Evolutionary conservation across 2,888 invertebrate genomes (phyloP).

Genomic region (Quadroppia sp.): DNA sequence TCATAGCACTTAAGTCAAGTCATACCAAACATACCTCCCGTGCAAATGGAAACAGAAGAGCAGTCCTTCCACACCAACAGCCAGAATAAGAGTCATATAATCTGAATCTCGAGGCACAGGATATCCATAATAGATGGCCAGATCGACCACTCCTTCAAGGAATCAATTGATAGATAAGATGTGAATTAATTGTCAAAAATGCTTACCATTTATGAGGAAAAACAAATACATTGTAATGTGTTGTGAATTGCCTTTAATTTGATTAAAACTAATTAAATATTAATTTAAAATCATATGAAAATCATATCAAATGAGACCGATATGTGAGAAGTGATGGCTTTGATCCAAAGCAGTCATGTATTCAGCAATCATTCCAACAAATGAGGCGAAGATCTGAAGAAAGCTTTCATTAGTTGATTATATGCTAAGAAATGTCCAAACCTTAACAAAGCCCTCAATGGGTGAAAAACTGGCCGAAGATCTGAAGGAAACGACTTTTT

Average conservation of each 20-base stretch:
- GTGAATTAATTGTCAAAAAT: background rate
- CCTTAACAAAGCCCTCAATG: constrained; percentile 20
- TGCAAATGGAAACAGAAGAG: constrained; percentile 54
- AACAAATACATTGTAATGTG: constrained; percentile 55
- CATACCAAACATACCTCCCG: constrained; percentile 45
- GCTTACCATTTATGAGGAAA: constrained; percentile 51
- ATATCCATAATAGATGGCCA: constrained; percentile 45
- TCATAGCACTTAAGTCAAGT: background rate
- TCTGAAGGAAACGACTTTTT: background rate
- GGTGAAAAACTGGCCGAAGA: background rate
- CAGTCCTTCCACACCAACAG: constrained; percentile 52
- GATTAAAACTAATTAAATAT: background rate
- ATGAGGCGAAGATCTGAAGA: background rate
- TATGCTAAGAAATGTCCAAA: background rate
- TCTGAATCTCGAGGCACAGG: constrained; percentile 50
- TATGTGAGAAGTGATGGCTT: constrained; percentile 50
- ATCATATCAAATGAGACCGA: background rate
- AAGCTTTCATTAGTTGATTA: background rate
- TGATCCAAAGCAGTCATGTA: constrained; percentile 51
- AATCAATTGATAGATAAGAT: background rate
- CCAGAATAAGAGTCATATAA: constrained; percentile 50
- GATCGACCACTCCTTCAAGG: constrained; percentile 49
- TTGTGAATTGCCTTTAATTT: constrained; percentile 52
- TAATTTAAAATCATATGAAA: background rate
- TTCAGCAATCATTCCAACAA: constrained; percentile 10